These are phyloP conservation scores for Aspidiotus destructor DNA, from an alignment of 2,888 invertebrate species.

Conservation along the genomic window DNA sequence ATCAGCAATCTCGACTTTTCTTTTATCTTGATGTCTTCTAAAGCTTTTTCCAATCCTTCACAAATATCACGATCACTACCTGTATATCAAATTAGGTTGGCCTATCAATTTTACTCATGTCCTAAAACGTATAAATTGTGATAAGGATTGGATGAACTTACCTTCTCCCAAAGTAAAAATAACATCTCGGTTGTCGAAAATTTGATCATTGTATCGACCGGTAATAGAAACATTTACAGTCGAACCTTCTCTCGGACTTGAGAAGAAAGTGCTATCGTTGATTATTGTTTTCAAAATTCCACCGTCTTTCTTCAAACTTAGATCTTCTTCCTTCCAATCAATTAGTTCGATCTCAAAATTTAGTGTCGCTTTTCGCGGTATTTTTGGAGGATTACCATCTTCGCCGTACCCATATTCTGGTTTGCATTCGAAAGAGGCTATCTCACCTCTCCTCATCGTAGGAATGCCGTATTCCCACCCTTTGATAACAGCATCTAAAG, in stretches of 20 bases:
- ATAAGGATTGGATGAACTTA: conserved; percentile 35
- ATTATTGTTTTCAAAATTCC: conserved; percentile 67
- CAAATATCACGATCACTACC: conserved; percentile 56
- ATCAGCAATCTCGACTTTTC: conserved; percentile 68
- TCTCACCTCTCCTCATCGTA: conserved; percentile 85
- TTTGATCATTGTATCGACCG: conserved; percentile 53
- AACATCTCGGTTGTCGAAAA: conserved; percentile 73
- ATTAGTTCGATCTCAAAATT: conserved; percentile 84
- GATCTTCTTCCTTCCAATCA: conserved; percentile 78
- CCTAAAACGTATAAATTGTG: neutral
- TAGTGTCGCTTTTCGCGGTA: conserved; percentile 77
- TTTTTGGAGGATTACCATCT: conserved; percentile 71
- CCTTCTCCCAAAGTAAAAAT: conserved; percentile 82
- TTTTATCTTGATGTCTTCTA: conserved; percentile 67
- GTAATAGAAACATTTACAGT: conserved; percentile 67
- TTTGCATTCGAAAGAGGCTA: conserved; percentile 70
- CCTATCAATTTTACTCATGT: neutral
- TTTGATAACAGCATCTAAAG: conserved; percentile 58
- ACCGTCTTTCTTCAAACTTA: conserved; percentile 73
- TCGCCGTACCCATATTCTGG: conserved; percentile 86
- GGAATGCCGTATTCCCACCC: conserved; percentile 92
- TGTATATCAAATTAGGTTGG: neutral
- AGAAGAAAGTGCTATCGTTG: conserved; percentile 58
- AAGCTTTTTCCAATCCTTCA: conserved; percentile 69
- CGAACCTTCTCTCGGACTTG: conserved; percentile 71